Conservation (phyloP, 2,888 invertebrate genomes). For the Hyalella azteca region DNA sequence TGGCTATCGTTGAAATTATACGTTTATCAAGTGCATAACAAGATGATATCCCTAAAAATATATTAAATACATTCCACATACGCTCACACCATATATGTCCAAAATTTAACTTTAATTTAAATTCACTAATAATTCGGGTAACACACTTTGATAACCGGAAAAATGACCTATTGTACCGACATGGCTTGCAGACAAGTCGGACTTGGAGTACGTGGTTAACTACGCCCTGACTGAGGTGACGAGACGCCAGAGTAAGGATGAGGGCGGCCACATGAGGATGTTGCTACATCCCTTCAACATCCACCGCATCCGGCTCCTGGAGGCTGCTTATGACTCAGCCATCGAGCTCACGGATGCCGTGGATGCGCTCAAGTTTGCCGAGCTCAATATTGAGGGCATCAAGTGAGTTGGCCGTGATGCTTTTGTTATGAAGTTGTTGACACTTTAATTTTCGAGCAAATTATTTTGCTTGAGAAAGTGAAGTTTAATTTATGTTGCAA, state of each 20-base stretch:
- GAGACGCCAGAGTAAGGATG: background rate
- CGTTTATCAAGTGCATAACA: no score
- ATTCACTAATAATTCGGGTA: no score
- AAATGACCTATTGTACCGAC: no score
- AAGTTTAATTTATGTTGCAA: background rate
- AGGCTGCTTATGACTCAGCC: background rate
- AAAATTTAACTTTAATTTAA: no score
- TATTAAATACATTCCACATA: no score
- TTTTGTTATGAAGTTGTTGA: background rate
- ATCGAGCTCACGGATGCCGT: background rate
- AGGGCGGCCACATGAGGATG: conserved; percentile 1
- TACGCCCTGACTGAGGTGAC: background rate
- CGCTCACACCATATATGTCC: no score
- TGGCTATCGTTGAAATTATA: no score
- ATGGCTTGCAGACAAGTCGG: background rate
- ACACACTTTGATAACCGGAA: no score
- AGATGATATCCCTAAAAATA: no score
- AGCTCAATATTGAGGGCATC: conserved; percentile 1
- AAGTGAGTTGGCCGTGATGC: background rate
- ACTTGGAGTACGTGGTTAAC: background rate
- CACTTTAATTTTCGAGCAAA: background rate
- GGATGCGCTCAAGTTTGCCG: background rate
- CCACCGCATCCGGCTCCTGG: background rate
- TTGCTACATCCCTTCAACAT: conserved; percentile 1
- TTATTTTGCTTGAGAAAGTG: background rate